Base-by-base conservation (phyloP, 2,113 vertebrate genomes). In the Enhydra lutris region DNA sequence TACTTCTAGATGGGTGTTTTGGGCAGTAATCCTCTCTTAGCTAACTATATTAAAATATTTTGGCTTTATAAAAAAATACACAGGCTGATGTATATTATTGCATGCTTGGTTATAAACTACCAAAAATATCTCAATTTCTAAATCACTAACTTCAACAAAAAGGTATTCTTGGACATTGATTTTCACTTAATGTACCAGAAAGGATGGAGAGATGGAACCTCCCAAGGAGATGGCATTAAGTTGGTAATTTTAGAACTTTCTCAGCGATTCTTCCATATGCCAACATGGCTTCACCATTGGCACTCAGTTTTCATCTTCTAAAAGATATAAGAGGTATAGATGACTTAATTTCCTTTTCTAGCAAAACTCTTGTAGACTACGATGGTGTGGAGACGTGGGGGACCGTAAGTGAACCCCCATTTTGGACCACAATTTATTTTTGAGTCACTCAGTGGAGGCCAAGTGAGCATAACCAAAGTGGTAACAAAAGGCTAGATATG, bases 131-230 rank as follows among this genome's bases (percentile, higher is more conserved):
- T 85, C 24, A 89, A 97, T 86, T 82, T 95, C 76, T 71, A 61
- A 95, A 94, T 89, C 55, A 90, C 79, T 96, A 82, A 82, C 84
- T 96, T 95, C 87, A 85, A 82, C 57, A 88, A 95, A 98, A 96
- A 95, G 73, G 11, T 92, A 63, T 95, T 94, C 84, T 93, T 73
- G 39, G 95, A 97, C 59, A 94, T 74, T 97, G 97, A 97, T 97
- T 97, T 93, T 69, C 74, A 94, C 52, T 91, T 97, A 97, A 94
- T 63, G 39, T 36, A 55, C 45, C 81, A 91, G n/a, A 95, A 82
- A 95, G 94, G 81, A 85, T 95, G 17, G 57, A 94, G 50, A 90
- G 36, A 80, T 1, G 6, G n/a, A 92, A 80, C 45, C 45, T 89
- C 26, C 69, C 80, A 85, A 91, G 65, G 52, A 94, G 20, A 85